phyloP scores from a whole-genome alignment of 2,797 vertebrate genomes.

The Aeoliscus strigatus region DNA sequence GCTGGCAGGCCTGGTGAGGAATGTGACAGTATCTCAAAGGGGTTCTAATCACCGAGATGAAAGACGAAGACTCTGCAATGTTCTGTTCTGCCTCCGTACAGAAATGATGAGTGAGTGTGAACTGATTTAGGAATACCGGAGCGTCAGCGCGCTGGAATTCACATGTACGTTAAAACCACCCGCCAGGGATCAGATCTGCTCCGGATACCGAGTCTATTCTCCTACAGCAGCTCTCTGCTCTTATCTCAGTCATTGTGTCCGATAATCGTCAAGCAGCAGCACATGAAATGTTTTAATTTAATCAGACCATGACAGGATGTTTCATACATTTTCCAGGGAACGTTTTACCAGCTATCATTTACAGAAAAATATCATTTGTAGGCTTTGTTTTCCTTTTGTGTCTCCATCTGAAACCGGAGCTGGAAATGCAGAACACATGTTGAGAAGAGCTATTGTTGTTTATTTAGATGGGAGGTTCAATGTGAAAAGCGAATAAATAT shows the following conservation, averaged over 20 bases:
- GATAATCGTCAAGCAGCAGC: too few species aligned
- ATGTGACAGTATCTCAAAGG: conserved; percentile 19
- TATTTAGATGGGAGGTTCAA: too few species aligned
- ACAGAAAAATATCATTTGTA: too few species aligned
- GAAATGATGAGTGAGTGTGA: conserved; percentile 20
- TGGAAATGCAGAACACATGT: too few species aligned
- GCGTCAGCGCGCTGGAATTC: conserved; percentile 26
- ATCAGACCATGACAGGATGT: too few species aligned
- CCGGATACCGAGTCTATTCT: background rate
- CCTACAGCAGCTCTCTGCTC: background rate
- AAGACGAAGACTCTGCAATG: conserved; percentile 9
- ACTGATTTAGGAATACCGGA: conserved; percentile 48
- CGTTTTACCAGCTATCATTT: too few species aligned
- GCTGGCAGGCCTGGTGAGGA: conserved; percentile 7
- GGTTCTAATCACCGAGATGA: conserved; percentile 19
- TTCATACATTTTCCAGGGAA: too few species aligned
- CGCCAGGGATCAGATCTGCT: background rate
- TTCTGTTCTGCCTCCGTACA: conserved; percentile 19
- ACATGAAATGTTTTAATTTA: too few species aligned
- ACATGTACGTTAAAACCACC: background rate
- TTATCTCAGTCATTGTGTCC: background rate
- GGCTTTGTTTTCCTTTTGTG: too few species aligned
- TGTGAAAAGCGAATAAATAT: too few species aligned
- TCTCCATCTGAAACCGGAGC: too few species aligned
- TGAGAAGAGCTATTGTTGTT: too few species aligned